A percentile compares a stretch with the other conserved stretches of the same genome.
Conservation (phyloP, 2,113 vertebrate species). For the Leuciscus idus region DNA sequence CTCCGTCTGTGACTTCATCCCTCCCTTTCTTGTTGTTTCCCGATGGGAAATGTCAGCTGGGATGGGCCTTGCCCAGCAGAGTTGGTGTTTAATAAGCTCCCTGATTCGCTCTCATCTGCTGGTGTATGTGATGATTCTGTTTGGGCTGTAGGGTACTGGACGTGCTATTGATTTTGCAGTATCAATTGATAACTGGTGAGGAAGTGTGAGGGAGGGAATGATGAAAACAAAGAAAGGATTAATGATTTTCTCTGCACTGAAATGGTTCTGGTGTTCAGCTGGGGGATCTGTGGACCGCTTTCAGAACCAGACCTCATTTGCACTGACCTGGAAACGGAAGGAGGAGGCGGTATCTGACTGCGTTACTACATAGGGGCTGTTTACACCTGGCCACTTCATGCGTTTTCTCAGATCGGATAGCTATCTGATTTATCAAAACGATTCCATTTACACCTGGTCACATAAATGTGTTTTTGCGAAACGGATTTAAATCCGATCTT, state of each 20-base stretch:
- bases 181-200: conserved; percentile 47
- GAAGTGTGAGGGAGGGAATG: conserved; percentile 28
- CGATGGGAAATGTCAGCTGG: conserved; percentile 9
- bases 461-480: too few species aligned
- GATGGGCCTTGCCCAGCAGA: conserved; percentile 28
- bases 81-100: conserved; percentile 47
- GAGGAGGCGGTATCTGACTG: not conserved
- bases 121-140: conserved; percentile 48
- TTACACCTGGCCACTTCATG: too few species aligned
- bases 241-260: conserved; percentile 42
- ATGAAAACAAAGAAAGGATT: conserved; percentile 54
- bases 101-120: conserved; percentile 44
- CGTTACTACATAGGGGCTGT: not conserved
- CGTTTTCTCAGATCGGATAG: too few species aligned
- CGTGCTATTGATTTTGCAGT: conserved; percentile 47
- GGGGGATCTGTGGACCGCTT: not conserved
- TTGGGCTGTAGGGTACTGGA: conserved; percentile 42
- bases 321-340: conserved; percentile 7
- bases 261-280: not conserved
- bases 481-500: too few species aligned
- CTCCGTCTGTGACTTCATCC: not conserved
- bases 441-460: too few species aligned
- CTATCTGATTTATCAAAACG: too few species aligned
- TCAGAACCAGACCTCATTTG: conserved; percentile 20
- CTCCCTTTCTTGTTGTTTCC: conserved; percentile 23